These are phyloP conservation scores for Embidobia sp. DNA, from an alignment of 2,888 invertebrate species.

Conservation along the genomic window DNA sequence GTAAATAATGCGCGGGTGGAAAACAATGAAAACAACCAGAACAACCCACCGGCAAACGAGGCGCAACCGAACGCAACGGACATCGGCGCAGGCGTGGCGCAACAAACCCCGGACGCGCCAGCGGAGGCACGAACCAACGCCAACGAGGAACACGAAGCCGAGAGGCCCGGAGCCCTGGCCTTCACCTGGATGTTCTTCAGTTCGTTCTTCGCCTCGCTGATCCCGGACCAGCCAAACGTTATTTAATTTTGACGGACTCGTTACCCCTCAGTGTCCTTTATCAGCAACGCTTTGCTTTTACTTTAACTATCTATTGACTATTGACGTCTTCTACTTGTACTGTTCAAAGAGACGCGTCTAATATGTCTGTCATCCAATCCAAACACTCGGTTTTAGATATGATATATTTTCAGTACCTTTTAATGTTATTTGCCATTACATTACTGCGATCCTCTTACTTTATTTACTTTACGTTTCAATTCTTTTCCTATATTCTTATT, in stretches of 20 bases:
- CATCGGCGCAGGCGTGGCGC: slow-evolving; percentile 57
- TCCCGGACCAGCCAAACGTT: slow-evolving; percentile 92
- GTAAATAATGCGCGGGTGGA: slow-evolving; percentile 72
- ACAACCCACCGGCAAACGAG: slow-evolving; percentile 70
- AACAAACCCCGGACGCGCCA: slow-evolving; percentile 74
- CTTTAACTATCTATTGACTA: no score
- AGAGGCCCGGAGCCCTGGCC: slow-evolving; percentile 86
- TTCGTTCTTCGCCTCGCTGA: slow-evolving; percentile 95
- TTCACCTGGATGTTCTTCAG: slow-evolving; percentile 95
- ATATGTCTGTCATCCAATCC: no score
- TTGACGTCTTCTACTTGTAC: no score
- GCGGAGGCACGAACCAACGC: slow-evolving; percentile 76
- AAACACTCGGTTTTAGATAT: no score
- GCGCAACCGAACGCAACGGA: slow-evolving; percentile 66
- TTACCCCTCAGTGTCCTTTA: no score
- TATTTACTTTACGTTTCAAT: no score
- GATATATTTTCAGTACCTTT: no score
- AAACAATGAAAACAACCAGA: slow-evolving; percentile 75
- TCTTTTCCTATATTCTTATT: no score
- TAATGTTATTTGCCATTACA: no score
- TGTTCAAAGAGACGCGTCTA: no score
- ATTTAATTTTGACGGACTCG: slow-evolving; percentile 70
- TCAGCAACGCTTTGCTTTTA: no score
- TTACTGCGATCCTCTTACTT: no score
- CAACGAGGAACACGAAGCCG: slow-evolving; percentile 81